phyloP scores from a whole-genome alignment of 2,888 invertebrate genomes.

The Trichacis sp. region DNA sequence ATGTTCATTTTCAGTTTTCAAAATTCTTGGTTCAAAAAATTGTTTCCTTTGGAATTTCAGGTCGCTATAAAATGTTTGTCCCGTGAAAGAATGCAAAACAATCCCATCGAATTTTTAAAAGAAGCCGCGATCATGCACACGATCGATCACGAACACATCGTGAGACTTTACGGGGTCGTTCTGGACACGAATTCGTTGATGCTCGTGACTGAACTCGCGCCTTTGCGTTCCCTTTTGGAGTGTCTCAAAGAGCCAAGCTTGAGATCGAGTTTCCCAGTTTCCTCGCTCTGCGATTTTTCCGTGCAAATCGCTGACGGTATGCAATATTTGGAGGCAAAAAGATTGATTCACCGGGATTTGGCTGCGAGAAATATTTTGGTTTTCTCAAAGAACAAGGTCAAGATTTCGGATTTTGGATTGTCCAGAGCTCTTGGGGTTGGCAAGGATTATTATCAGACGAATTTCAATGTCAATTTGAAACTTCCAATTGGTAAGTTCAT shows the following conservation, averaged over 20 bases:
- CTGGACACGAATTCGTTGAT: conserved; percentile 89
- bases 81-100: conserved; percentile 94
- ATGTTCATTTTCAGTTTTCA: no score
- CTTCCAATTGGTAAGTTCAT: conserved; percentile 78
- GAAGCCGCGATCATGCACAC: conserved; percentile 99
- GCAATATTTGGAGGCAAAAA: conserved; percentile 95
- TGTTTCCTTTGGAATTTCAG: conserved; percentile 71
- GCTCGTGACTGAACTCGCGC: conserved; percentile 92
- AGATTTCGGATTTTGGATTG: conserved; percentile 98
- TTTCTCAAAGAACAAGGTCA: conserved; percentile 95
- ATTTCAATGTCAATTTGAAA: conserved; percentile 96
- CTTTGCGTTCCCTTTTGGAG: conserved; percentile 92
- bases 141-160: conserved; percentile 96
- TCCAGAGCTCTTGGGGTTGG: conserved; percentile 96
- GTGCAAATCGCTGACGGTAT: conserved; percentile 97
- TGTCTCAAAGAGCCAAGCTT: conserved; percentile 94
- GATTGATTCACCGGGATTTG: conserved; percentile 96
- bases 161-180: conserved; percentile 96
- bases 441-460: conserved; percentile 98
- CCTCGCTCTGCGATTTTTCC: conserved; percentile 93
- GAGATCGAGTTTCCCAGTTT: conserved; percentile 90
- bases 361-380: conserved; percentile 98
- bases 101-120: conserved; percentile 95
- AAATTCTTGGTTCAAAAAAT: no score
- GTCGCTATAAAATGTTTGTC: conserved; percentile 97